A percentile compares a stretch with the other conserved stretches of the same genome.
phyloP scores from a whole-genome alignment of 2,797 vertebrate species.

The Silurus aristotelis region DNA sequence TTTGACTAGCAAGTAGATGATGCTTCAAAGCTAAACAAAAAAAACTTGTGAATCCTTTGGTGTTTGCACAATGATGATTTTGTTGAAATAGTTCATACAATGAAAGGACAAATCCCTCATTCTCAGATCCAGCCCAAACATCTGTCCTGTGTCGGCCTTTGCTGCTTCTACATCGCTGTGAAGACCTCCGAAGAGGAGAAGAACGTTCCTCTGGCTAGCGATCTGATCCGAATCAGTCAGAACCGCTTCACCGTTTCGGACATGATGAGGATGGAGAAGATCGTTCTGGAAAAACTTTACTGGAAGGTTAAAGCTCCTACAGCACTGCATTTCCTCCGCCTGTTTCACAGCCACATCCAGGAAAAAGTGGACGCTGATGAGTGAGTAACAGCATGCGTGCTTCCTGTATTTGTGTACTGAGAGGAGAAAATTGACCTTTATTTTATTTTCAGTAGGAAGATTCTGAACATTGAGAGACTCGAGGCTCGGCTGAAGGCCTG shows the following conservation, averaged over 20 bases:
- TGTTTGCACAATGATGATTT: no score
- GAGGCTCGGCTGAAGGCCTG: slow-evolving; percentile 94
- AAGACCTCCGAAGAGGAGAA: slow-evolving; percentile 89
- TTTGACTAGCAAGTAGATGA: no score
- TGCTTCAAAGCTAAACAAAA: no score
- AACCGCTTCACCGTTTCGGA: slow-evolving; percentile 93
- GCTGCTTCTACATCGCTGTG: slow-evolving; percentile 92
- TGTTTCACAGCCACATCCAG: slow-evolving; percentile 81
- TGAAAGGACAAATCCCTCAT: background rate
- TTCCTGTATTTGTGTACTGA: background rate
- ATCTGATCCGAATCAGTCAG: slow-evolving; percentile 94
- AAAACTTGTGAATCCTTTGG: no score
- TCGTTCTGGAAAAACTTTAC: slow-evolving; percentile 89
- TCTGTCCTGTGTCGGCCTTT: slow-evolving; percentile 90
- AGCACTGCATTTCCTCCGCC: slow-evolving; percentile 85
- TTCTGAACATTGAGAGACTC: slow-evolving; percentile 87
- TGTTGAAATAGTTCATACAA: no score
- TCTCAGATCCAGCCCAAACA: slow-evolving; percentile 92
- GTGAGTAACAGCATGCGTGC: slow-evolving; percentile 65
- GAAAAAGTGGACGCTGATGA: slow-evolving; percentile 81
- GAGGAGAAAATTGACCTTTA: background rate
- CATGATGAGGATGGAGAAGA: slow-evolving; percentile 98
- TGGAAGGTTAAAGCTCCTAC: slow-evolving; percentile 92
- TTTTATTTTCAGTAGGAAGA: slow-evolving; percentile 71
- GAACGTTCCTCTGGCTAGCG: slow-evolving; percentile 87